Evolutionary conservation across 2,113 vertebrate species (phyloP), one percentile per base, ranked within the genome.

Genomic region (Chionomys nivalis): DNA sequence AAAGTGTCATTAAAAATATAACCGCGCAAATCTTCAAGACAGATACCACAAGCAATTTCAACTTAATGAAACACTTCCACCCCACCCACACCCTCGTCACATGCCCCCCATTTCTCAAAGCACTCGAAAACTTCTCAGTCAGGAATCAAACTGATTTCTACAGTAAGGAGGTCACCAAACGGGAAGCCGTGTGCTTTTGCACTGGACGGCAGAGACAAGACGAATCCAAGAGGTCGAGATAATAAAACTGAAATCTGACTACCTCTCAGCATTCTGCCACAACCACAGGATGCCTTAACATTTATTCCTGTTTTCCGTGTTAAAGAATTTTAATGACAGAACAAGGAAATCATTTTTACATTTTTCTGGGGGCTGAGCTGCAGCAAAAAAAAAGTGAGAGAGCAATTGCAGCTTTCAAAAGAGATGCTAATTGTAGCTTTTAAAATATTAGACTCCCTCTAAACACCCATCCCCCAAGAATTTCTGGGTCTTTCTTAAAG

Each of bases 11-110:
- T 92, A 94, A 95, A 89, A 95, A 94, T 78, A 94, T 96, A 92
- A 92, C 36, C 70, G 21, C 85, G 87, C 94, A 95, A 94, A 89
- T 88, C 82, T 92, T 94, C 97, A 97, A 97, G 95, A 76, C 91
- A 98, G 90, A 94, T 95, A 87, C 88, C 94, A 82, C 91, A 93
- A 96, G 96, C 90, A 81, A 97, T 96, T 96, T 96, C 78, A 96
- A 44, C 75, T 95, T 97, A 97, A 98, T 98, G 72, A 97, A 97
- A 97, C 95, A 97, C 97, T 98, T 97, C 97, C 97, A 97, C 96
- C 96, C 96, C 94, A 95, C 97, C 97, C 93, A 97, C 97, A 6
- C 89, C 89, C 70, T 95, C 52, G 58, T 97, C 96, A 97, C 94
- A 95, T 52, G 77, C 81, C 94, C 97, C 94, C 93, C 87, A 93